A percentile compares a stretch with the other conserved stretches of the same genome.
Conservation (phyloP, 2,797 vertebrate genomes). For the Thripadectes ignobilis region DNA sequence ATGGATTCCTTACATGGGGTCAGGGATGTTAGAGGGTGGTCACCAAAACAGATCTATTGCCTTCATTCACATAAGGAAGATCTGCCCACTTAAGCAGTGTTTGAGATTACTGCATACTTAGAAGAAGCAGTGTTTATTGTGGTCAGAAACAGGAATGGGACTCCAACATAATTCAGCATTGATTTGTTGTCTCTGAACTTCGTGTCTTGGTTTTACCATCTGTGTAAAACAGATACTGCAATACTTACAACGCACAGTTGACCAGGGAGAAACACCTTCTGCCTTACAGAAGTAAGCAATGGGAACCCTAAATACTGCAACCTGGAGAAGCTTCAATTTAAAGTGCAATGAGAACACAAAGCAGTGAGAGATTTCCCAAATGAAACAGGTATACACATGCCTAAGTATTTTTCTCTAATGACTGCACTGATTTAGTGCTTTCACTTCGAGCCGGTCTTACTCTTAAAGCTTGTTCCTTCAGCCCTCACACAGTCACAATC, state of each 20-base stretch:
- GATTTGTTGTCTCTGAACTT: background rate
- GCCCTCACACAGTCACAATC: constrained; percentile 25
- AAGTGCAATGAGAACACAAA: background rate
- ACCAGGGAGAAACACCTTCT: background rate
- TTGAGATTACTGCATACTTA: background rate
- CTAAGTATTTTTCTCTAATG: background rate
- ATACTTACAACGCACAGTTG: background rate
- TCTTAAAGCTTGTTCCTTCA: background rate
- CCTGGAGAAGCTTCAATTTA: background rate
- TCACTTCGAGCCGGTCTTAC: background rate
- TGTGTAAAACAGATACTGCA: background rate
- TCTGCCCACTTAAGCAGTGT: background rate
- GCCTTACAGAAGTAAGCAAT: background rate
- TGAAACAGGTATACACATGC: background rate
- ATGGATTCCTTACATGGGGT: background rate
- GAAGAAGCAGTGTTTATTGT: background rate
- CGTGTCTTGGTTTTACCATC: background rate
- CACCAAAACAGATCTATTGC: background rate
- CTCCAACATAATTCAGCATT: background rate
- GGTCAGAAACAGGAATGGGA: background rate
- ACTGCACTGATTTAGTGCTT: background rate
- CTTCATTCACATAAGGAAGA: background rate
- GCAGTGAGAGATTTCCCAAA: background rate
- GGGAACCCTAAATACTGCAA: background rate
- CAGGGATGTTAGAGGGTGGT: background rate